phyloP scores from a whole-genome alignment of 1,140 invertebrate genomes.

The Notospermus geniculatus region DNA sequence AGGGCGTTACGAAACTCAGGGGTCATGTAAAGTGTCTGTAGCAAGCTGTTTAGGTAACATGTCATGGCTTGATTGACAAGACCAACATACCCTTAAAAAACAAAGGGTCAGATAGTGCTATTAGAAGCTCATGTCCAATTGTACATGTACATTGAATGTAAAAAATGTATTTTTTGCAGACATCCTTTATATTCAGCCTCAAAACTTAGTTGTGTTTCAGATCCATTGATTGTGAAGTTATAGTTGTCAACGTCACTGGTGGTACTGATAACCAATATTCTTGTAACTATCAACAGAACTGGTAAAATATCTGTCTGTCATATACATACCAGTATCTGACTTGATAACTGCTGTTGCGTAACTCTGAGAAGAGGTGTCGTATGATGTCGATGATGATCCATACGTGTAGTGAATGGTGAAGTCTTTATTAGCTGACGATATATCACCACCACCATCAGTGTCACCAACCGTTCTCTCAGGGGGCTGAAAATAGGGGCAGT shows the following conservation, averaged over 20 bases:
- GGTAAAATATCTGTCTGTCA: slow-evolving; percentile 7
- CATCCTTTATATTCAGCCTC: no score
- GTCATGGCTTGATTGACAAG: slow-evolving; percentile 93
- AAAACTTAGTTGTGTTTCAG: no score
- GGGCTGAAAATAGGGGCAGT: no score
- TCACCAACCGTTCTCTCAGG: slow-evolving; percentile 27
- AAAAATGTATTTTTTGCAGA: no score
- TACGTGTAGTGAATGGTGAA: slow-evolving; percentile 2
- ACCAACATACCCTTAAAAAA: slow-evolving; percentile 68
- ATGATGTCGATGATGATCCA: slow-evolving; percentile 10
- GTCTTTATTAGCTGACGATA: no score
- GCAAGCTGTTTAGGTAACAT: slow-evolving; percentile 86
- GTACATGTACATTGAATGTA: slow-evolving; percentile 10
- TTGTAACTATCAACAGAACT: slow-evolving; percentile 11
- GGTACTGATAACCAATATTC: no score
- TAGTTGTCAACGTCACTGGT: no score
- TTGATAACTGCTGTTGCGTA: slow-evolving; percentile 48
- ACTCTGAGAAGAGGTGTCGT: slow-evolving; percentile 33
- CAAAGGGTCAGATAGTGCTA: no score
- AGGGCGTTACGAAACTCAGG: slow-evolving; percentile 91
- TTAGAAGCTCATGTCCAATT: no score
- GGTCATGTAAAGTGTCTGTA: slow-evolving; percentile 90
- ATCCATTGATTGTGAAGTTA: no score
- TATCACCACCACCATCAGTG: no score
- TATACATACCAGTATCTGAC: slow-evolving; percentile 51